Conservation (phyloP, 2,888 invertebrate species). For the Dinocampus coccinellae region DNA sequence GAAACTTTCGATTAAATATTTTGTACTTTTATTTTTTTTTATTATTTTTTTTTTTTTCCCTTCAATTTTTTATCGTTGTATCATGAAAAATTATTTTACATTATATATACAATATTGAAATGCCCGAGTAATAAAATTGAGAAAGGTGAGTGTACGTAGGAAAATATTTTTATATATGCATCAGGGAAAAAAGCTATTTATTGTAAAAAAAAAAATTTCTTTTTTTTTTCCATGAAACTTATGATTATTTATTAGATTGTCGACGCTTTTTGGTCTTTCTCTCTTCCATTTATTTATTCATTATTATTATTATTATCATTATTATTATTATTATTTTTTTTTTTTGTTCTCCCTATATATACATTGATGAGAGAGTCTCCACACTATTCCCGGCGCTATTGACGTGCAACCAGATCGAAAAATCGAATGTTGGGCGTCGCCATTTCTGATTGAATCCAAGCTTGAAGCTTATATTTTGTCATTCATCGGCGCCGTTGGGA, state of each 20-base stretch:
- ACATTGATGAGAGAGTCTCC: slow-evolving; percentile 46
- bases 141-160: neutral
- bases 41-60: neutral
- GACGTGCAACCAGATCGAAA: slow-evolving; percentile 46
- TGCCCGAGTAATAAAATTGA: neutral
- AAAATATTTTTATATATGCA: neutral
- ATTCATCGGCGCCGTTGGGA: slow-evolving; percentile 64
- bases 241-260: slow-evolving; percentile 64
- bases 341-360: slow-evolving; percentile 41
- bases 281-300: slow-evolving; percentile 5
- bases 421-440: slow-evolving; percentile 59
- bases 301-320: slow-evolving; percentile 4
- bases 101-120: neutral
- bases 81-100: neutral
- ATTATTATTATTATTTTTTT: slow-evolving; percentile 8
- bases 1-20: neutral
- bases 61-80: neutral
- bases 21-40: neutral
- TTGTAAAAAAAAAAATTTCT: neutral
- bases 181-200: neutral
- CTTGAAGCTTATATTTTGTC: slow-evolving; percentile 66
- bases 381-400: slow-evolving; percentile 42
- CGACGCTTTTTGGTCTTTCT: slow-evolving; percentile 44
- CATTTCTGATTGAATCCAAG: slow-evolving; percentile 68
- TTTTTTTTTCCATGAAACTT: slow-evolving; percentile 46